Conservation (phyloP, 2,797 vertebrate species). For the Oophaga sylvatica region DNA sequence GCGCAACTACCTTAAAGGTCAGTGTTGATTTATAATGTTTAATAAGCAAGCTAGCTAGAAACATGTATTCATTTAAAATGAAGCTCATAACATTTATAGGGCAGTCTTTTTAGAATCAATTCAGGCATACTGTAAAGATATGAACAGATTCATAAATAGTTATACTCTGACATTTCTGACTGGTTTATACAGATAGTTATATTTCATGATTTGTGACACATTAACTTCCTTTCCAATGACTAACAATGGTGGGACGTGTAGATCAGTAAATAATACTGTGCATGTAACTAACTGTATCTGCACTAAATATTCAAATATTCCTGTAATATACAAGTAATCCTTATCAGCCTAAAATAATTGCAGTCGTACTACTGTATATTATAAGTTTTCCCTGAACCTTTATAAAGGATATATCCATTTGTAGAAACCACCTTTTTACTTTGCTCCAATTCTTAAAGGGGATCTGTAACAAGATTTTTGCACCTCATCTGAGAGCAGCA, state of each 20-base stretch:
- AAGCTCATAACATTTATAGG: conserved; percentile 41
- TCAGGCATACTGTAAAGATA: background rate
- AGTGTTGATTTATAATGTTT: conserved; percentile 25
- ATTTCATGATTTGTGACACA: background rate
- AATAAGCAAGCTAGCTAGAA: conserved; percentile 14
- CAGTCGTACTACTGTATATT: too few species aligned
- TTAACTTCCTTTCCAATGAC: background rate
- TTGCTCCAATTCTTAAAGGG: too few species aligned
- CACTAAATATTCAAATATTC: conserved; percentile 9
- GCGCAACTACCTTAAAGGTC: conserved; percentile 48
- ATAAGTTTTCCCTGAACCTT: too few species aligned
- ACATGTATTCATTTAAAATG: conserved; percentile 25
- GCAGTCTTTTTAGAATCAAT: conserved; percentile 8
- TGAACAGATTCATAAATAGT: background rate
- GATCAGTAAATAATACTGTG: background rate
- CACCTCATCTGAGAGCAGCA: too few species aligned
- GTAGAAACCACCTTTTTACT: too few species aligned
- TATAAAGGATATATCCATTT: too few species aligned
- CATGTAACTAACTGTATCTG: too few species aligned
- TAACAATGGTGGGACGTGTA: conserved; percentile 12
- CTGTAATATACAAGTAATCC: background rate
- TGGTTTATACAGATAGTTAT: background rate
- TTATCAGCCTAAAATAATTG: background rate
- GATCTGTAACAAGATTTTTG: too few species aligned
- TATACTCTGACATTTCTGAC: conserved; percentile 22